Evolutionary conservation across 2,113 vertebrate genomes (phyloP), one percentile per base, ranked within the genome.

Genomic region (Platichthys stellatus): DNA sequence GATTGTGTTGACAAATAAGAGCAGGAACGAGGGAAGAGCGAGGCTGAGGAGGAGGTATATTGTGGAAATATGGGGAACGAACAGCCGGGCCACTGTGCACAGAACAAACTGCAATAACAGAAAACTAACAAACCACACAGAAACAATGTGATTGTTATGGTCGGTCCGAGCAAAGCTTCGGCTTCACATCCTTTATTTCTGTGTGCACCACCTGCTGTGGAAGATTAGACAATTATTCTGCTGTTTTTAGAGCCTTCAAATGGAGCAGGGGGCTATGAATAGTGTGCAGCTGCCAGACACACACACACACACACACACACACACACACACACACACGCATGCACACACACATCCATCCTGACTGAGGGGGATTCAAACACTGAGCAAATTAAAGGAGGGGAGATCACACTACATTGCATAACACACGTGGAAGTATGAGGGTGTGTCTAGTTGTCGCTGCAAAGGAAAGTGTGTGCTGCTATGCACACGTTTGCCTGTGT

Each of bases 151-250:
- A 56, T 58, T 31, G 49, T 73, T 47, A 47, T n/a, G n/a, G 60
- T 31, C 5, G 20, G 49, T 13, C 3, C 12, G 40, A 43, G 60
- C 15, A 21, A 68, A 58, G 51, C 77, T 38, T 17, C 0, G 2
- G 78, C 71, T 24, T 60, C 38, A 15, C 66, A 6, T 38, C 14
- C 76, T 18, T 85, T 84, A 80, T 86, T 83, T 83, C 61, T 87
- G 82, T 72, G 2, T 74, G 56, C 72, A 80, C 38, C 86, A 88
- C 79, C 88, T 90, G 89, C 77, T 85, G 76, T 40, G 67, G 59
- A 76, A 89, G 82, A 85, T 86, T 72, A 86, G 62, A 62, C 60
- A 83, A 83, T 86, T 78, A 88, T 5, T 10, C 6, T 57, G 70
- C 40, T 80, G 81, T 77, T 84, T 80, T 76, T 68, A 82, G 74